phyloP scores from a whole-genome alignment of 2,113 vertebrate genomes.

The Natator depressus region DNA sequence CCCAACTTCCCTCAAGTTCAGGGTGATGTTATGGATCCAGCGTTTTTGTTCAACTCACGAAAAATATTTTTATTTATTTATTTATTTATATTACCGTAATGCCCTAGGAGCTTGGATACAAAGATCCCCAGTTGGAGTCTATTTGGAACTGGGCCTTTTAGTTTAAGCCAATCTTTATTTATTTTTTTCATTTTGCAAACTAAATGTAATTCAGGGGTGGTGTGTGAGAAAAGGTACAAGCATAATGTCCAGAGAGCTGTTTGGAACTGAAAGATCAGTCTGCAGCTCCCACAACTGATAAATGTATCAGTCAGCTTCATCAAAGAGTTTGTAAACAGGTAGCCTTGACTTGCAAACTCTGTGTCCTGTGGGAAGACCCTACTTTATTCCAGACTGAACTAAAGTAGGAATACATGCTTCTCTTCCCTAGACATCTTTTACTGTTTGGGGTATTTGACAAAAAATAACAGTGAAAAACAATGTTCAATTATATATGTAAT shows the following conservation, averaged over 20 bases:
- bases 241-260: neutral
- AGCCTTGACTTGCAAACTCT: constrained; percentile 9
- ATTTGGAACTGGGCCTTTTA: neutral
- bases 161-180: neutral
- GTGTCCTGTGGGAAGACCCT: neutral
- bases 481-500: neutral
- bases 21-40: neutral
- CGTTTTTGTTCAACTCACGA: neutral
- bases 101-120: neutral
- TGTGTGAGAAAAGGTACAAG: neutral
- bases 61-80: neutral
- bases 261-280: neutral
- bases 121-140: neutral
- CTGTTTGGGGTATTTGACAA: neutral
- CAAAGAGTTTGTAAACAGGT: neutral
- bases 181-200: neutral
- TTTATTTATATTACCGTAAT: neutral
- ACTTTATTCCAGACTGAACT: neutral
- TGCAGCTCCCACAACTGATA: neutral
- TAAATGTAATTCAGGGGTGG: neutral
- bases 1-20: neutral
- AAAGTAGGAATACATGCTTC: neutral
- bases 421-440: neutral
- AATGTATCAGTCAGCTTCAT: neutral
- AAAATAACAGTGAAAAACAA: neutral